These are phyloP conservation scores for Brachyhypopomus occidentalis DNA, from an alignment of 2,113 vertebrate genomes.

Conservation along the genomic window DNA sequence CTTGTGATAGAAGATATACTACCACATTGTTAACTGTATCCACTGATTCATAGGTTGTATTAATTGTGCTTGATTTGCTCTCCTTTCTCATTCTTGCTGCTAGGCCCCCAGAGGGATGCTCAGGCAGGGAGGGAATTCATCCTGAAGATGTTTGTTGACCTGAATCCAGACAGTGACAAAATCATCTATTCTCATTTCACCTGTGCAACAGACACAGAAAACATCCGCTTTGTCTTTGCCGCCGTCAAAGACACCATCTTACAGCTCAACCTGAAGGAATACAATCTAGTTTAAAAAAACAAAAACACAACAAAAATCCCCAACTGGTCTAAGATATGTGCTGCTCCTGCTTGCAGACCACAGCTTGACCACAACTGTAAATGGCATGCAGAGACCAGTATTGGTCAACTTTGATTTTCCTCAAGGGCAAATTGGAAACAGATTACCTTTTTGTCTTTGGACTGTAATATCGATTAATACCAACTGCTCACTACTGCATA, in stretches of 20 bases:
- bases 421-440: constrained; percentile 9
- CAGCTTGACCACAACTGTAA: constrained; percentile 3
- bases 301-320: constrained; percentile 10
- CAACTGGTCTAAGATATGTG: constrained; percentile 4
- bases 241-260: constrained; percentile 77
- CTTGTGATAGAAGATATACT: too few relatives aligned
- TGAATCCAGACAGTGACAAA: constrained; percentile 82
- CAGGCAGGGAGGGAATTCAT: constrained; percentile 81
- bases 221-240: constrained; percentile 74
- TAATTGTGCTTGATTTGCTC: not conserved
- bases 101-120: constrained; percentile 82
- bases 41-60: not conserved
- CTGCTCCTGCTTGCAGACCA: constrained; percentile 13
- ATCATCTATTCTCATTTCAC: constrained; percentile 83
- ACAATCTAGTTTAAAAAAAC: constrained; percentile 75
- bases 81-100: constrained; percentile 23
- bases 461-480: constrained; percentile 27
- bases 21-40: too few relatives aligned
- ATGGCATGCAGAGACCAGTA: not conserved
- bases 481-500: constrained; percentile 37
- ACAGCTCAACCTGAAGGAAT: constrained; percentile 80
- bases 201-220: constrained; percentile 76
- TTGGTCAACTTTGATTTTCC: not conserved
- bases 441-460: constrained; percentile 23
- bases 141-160: constrained; percentile 82